These are phyloP conservation scores for Nothobranchius kuhntae DNA, from an alignment of 2,113 vertebrate species.

Conservation along the genomic window DNA sequence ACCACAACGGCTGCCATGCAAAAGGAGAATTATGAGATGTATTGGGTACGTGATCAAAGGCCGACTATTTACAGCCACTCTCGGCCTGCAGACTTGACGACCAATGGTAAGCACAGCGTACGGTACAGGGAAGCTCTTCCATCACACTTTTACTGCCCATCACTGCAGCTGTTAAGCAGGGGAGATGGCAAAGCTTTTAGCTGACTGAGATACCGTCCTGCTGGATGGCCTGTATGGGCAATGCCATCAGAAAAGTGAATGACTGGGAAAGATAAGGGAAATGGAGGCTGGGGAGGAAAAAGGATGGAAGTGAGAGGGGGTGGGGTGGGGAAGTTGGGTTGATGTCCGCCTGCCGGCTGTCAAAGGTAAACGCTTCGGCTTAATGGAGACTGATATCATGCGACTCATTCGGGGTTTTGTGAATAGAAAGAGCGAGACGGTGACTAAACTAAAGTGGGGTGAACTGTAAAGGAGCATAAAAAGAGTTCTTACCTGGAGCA, in stretches of 20 bases:
- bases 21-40: slow-evolving; percentile 68
- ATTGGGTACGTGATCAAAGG: slow-evolving; percentile 73
- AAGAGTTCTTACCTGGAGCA: slow-evolving; percentile 92
- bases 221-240: slow-evolving; percentile 65
- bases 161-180: slow-evolving; percentile 68
- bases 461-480: slow-evolving; percentile 31
- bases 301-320: slow-evolving; percentile 24
- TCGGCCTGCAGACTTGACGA: slow-evolving; percentile 67
- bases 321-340: slow-evolving; percentile 25
- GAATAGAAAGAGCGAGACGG: slow-evolving; percentile 25
- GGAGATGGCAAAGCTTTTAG: slow-evolving; percentile 76
- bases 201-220: slow-evolving; percentile 68
- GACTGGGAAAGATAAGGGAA: slow-evolving; percentile 70
- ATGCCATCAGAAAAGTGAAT: slow-evolving; percentile 70
- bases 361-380: slow-evolving; percentile 63
- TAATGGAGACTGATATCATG: slow-evolving; percentile 70
- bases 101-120: slow-evolving; percentile 67
- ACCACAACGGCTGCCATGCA: slow-evolving; percentile 67
- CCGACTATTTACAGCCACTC: slow-evolving; percentile 74
- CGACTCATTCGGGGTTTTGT: slow-evolving; percentile 44
- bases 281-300: slow-evolving; percentile 59
- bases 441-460: slow-evolving; percentile 34
- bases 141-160: slow-evolving; percentile 78
- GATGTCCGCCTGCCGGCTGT: slow-evolving; percentile 70
- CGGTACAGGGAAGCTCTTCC: slow-evolving; percentile 66